phyloP scores from a whole-genome alignment of 1,140 invertebrate species.

The Drosophila rufa region DNA sequence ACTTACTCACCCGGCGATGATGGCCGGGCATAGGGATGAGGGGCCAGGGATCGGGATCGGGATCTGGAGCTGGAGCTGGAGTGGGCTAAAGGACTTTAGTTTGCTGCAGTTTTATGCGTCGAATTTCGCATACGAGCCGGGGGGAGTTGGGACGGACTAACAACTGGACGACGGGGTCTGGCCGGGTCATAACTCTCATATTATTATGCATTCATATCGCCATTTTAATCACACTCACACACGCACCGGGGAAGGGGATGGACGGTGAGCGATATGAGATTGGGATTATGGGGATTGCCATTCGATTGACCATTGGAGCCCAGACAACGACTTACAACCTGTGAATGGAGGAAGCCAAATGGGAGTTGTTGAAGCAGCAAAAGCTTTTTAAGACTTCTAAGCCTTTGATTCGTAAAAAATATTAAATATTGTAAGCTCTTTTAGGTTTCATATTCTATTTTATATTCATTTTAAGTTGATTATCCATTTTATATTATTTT shows the following conservation, averaged over 20 bases:
- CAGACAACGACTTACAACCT: slow-evolving; percentile 22
- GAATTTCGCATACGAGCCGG: background rate
- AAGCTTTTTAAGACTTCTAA: background rate
- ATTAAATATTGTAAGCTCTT: too few species aligned
- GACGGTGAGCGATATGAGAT: slow-evolving; percentile 46
- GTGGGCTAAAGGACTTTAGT: slow-evolving; percentile 64
- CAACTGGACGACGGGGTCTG: slow-evolving; percentile 29
- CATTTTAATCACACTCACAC: slow-evolving; percentile 77
- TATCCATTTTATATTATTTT: too few species aligned
- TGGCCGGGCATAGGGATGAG: slow-evolving; percentile 17
- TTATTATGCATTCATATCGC: slow-evolving; percentile 83
- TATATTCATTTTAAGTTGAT: background rate
- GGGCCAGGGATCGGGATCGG: background rate
- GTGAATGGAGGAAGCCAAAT: slow-evolving; percentile 18
- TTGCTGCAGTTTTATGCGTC: slow-evolving; percentile 69
- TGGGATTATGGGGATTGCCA: slow-evolving; percentile 60
- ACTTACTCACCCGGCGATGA: slow-evolving; percentile 79
- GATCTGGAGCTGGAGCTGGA: slow-evolving; percentile 2
- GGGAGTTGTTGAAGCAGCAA: background rate
- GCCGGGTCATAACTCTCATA: slow-evolving; percentile 68
- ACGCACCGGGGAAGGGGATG: slow-evolving; percentile 16
- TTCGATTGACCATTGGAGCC: slow-evolving; percentile 38
- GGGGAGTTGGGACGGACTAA: background rate
- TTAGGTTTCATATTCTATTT: background rate
- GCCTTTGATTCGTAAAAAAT: too few species aligned